These are phyloP conservation scores for Sympetrum striolatum DNA, from an alignment of 2,888 invertebrate species.

Conservation along the genomic window DNA sequence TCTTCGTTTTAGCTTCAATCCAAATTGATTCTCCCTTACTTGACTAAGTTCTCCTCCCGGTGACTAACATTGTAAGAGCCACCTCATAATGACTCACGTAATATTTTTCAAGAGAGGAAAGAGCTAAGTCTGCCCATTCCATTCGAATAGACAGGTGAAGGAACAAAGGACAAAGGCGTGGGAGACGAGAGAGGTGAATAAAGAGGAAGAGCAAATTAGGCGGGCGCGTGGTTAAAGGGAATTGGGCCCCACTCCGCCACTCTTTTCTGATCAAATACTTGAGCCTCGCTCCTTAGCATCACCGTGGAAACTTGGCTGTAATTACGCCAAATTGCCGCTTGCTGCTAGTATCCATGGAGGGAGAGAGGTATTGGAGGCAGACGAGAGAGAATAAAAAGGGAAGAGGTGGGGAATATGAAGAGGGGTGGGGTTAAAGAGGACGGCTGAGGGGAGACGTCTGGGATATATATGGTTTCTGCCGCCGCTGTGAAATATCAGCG, in stretches of 20 bases:
- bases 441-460: neutral
- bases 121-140: neutral
- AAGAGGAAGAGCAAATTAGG: neutral
- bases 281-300: neutral
- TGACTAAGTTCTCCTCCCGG: too few relatives aligned
- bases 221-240: neutral
- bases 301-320: neutral
- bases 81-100: neutral
- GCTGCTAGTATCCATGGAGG: neutral
- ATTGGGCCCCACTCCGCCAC: neutral
- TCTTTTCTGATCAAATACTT: conserved; percentile 20
- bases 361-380: neutral
- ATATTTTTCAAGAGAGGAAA: neutral
- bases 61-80: neutral
- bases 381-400: neutral
- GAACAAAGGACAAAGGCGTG: neutral
- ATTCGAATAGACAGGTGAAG: neutral
- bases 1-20: too few relatives aligned
- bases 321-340: conserved; percentile 1
- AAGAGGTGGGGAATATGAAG: neutral
- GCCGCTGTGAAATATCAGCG: neutral
- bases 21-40: neutral
- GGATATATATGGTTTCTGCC: neutral
- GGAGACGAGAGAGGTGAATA: neutral
- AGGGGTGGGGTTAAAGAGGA: neutral